Conservation (phyloP, 2,113 vertebrate genomes). For the Fregata magnificens region DNA sequence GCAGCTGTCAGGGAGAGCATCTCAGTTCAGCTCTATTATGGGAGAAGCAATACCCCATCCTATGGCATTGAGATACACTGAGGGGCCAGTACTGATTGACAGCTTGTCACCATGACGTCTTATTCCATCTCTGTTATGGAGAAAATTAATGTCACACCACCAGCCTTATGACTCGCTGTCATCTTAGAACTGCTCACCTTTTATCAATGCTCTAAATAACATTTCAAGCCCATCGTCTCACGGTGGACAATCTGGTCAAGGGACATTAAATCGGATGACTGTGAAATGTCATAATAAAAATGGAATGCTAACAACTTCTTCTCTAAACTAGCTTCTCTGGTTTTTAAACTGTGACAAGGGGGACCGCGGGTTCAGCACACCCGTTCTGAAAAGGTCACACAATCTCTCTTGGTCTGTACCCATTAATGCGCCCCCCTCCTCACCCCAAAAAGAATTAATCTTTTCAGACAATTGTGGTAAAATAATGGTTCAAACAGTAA, state of each 20-base stretch:
- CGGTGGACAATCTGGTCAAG: conserved; percentile 90
- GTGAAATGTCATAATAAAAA: conserved; percentile 94
- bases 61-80: conserved; percentile 79
- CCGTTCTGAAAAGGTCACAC: conserved; percentile 92
- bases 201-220: conserved; percentile 96
- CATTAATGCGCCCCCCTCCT: conserved; percentile 86
- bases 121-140: conserved; percentile 96
- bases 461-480: conserved; percentile 76
- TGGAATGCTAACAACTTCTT: conserved; percentile 91
- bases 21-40: conserved; percentile 84
- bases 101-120: conserved; percentile 95
- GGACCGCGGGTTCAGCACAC: conserved; percentile 86
- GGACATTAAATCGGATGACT: conserved; percentile 93
- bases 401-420: conserved; percentile 84
- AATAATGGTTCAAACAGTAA: conserved; percentile 74
- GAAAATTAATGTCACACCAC: conserved; percentile 97
- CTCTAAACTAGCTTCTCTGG: conserved; percentile 81
- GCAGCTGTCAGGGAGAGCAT: conserved; percentile 86
- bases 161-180: conserved; percentile 94
- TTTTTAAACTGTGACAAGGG: conserved; percentile 89
- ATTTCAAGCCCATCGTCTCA: conserved; percentile 92
- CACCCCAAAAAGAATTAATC: conserved; percentile 77
- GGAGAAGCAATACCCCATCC: conserved; percentile 82
- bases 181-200: conserved; percentile 94
- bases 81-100: conserved; percentile 87